Base-by-base conservation (phyloP, 2,888 invertebrate genomes). In the Anaspis maculata region DNA sequence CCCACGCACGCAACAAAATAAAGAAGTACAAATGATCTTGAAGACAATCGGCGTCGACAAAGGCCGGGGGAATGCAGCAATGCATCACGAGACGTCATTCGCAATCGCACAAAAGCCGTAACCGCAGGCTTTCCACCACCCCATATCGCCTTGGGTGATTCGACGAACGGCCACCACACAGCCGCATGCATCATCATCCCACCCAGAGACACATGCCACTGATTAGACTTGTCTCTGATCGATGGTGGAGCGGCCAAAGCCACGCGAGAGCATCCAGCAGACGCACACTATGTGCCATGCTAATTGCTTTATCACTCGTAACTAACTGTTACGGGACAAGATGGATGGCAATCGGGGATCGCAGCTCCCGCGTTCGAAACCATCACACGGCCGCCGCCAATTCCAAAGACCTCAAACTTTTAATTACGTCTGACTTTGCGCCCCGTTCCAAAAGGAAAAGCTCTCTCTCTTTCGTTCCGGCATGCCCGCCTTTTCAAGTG, bases 231-330 rank as follows among this genome's bases (percentile, higher is more conserved):
- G 35, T 39, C 26, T 30, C 33, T 40, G 40, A 40, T 40, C 30
- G 40, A 40, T 40, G 33, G 36, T 27, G 19, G 23, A 26, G 12
- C 36, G 39, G 19, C 29, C 33, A 26, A 29, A 13, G 15, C 10
- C 19, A 22, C 32, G 32, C 26, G 13, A 10, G 13, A 14, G 13
- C 16, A 30, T 23, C 19, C 6, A 19, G 15, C 25, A 23, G 23
- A 35, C 32, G 25, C 28, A 34, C 25, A 14, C 30, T 32, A 28
- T 38, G 30, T 41, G 31, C 33, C 25, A 41, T 37, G 37, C 39
- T 44, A 46, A 44, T 46, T 46, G 40, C 42, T 46, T 44, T 46
- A 46, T 46, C 42, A 39, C 40, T 37, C 37, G 42, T 34, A 42
- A 46, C 39, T 32, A 42, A 40, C 30, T 19, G 12, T n/a, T 29